These are phyloP conservation scores for Sus cebifrons DNA, from an alignment of 2,797 vertebrate genomes.

Conservation along the genomic window DNA sequence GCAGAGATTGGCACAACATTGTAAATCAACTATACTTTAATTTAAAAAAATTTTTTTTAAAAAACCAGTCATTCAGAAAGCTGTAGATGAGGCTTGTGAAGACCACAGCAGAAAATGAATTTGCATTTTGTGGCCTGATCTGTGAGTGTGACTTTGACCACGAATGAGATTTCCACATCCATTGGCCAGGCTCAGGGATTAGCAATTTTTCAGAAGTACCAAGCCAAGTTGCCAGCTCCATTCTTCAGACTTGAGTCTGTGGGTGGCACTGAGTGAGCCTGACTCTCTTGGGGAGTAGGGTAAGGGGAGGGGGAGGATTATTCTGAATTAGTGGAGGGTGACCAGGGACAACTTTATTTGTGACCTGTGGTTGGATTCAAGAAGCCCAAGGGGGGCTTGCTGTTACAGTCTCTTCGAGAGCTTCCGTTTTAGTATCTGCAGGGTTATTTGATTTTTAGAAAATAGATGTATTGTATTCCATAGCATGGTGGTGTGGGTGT, in stretches of 20 bases:
- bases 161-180: background rate
- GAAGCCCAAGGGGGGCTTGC: conserved; percentile 5
- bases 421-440: background rate
- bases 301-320: background rate
- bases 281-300: background rate
- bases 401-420: background rate
- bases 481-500: background rate
- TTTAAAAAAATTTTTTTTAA: too few species aligned
- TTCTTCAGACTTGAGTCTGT: background rate
- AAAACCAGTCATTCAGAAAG: background rate
- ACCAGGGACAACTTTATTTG: background rate
- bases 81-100: conserved; percentile 9
- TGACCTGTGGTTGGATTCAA: conserved; percentile 24
- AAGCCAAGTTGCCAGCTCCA: background rate
- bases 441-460: background rate
- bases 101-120: conserved; percentile 33
- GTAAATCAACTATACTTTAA: too few species aligned
- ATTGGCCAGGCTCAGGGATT: background rate
- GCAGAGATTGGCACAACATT: too few species aligned
- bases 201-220: background rate
- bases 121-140: background rate
- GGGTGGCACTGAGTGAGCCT: background rate
- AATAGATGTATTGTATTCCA: background rate
- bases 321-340: conserved; percentile 11
- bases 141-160: conserved; percentile 2